Evolutionary conservation across 2,797 vertebrate genomes (phyloP).

Genomic region (Phaenicophaeus curvirostris): DNA sequence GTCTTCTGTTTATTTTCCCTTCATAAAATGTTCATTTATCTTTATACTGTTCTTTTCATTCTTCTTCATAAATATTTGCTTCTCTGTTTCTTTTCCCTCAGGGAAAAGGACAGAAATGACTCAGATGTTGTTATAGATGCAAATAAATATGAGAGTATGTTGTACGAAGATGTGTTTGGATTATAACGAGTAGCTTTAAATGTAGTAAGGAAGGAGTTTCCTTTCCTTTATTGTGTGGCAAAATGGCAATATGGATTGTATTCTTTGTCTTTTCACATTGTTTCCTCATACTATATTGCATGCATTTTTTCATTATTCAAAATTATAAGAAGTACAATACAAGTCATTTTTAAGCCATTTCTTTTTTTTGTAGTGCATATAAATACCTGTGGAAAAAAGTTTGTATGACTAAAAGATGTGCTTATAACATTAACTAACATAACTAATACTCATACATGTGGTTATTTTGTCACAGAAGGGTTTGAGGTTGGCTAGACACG

Average conservation of each 20-base stretch:
- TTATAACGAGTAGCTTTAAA: background rate
- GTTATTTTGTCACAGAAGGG: background rate
- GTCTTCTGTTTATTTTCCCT: background rate
- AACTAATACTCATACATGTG: background rate
- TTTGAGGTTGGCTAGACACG: background rate
- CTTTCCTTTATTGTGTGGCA: background rate
- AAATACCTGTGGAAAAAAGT: background rate
- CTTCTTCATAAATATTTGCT: background rate
- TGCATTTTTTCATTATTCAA: background rate
- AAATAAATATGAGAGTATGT: background rate
- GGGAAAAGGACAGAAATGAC: background rate
- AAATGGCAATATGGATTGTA: background rate
- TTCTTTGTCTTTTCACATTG: background rate
- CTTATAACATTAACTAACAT: background rate
- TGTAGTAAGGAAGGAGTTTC: background rate
- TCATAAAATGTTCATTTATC: background rate
- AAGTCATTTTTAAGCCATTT: background rate
- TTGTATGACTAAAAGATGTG: background rate
- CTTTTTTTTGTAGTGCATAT: background rate
- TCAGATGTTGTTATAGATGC: background rate
- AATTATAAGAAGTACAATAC: background rate
- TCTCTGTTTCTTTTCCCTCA: background rate
- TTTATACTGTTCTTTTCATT: background rate
- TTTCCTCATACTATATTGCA: background rate
- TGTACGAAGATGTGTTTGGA: background rate